Percentiles rank a stretch among this genome's conserved stretches.
phyloP scores from a whole-genome alignment of 1,140 invertebrate genomes.

The Periplaneta americana region DNA sequence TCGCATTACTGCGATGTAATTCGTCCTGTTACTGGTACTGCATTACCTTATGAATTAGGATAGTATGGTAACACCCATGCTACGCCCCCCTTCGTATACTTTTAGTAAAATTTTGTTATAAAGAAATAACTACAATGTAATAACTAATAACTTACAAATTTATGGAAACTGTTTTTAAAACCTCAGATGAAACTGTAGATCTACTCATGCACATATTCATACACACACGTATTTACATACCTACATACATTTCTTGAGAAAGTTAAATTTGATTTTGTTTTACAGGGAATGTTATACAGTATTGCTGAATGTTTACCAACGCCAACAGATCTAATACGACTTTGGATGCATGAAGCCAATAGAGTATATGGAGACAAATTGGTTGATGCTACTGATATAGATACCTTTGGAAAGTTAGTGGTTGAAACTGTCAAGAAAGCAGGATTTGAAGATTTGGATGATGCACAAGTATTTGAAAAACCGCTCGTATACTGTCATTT shows the following conservation, averaged over 20 bases:
- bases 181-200: too few species aligned
- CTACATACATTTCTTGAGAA: not conserved
- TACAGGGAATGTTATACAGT: slow-evolving; percentile 84
- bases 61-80: too few species aligned
- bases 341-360: slow-evolving; percentile 87
- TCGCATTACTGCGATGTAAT: too few species aligned
- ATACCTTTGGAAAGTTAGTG: slow-evolving; percentile 66
- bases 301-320: slow-evolving; percentile 67
- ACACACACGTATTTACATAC: too few species aligned
- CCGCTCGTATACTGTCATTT: slow-evolving; percentile 88
- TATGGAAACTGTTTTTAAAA: too few species aligned
- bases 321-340: slow-evolving; percentile 61
- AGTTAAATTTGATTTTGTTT: slow-evolving; percentile 23
- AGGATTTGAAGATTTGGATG: slow-evolving; percentile 51
- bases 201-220: too few species aligned
- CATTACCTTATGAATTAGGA: too few species aligned
- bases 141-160: too few species aligned
- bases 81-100: too few species aligned
- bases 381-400: slow-evolving; percentile 60
- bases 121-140: too few species aligned
- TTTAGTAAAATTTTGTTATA: too few species aligned
- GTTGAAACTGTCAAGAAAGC: slow-evolving; percentile 75
- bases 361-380: slow-evolving; percentile 90
- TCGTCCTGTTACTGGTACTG: too few species aligned
- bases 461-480: slow-evolving; percentile 54